Evolutionary conservation across 2,113 vertebrate species (phyloP), one percentile per base, ranked within the genome.

Genomic region (Callithrix jacchus): DNA sequence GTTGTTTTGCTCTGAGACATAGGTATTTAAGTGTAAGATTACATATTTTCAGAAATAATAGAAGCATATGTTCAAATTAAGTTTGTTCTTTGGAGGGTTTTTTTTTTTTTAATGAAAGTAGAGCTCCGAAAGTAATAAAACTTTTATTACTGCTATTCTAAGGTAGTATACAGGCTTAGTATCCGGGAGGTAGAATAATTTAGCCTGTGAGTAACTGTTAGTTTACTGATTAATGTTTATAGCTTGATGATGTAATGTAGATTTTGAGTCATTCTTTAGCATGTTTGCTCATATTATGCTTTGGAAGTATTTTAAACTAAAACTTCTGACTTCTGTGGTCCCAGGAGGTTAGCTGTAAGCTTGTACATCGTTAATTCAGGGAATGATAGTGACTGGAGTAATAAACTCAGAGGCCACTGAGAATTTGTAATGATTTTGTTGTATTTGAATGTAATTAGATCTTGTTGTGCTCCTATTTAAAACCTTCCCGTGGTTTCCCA

Each of bases 361-460:
- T 49, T 45, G 18, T 76, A 87, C 71, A n/a, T 93, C 56, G 73
- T 97, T 94, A 97, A 30, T 68, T 96, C 32, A 84, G 87, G 79
- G 96, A 86, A 92, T 97, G 96, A 77, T 88, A 91, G 71, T 49
- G 96, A 71, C 77, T 92, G 45, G 52, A 42, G 40, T 95, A 47
- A 87, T 45, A 54, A 83, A 95, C 81, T 74, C 87, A 9, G 23
- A 97, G 88, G 11, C 7, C 3, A n/a, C 18, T 96, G 96, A 85
- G 97, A 94, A 92, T 97, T 97, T 91, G 30, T 92, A 97, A 93
- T 89, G 81, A 94, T 91, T 93, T 86, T 94, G 30, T 87, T 93
- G 56, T 93, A 25, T 93, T 93, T 64, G 16, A 93, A 37, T 97
- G 91, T 94, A 95, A 92, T 93, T 86, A 49, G 96, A 95, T 88